Base-by-base conservation (phyloP, 2,113 vertebrate genomes). In the Antennarius striatus region DNA sequence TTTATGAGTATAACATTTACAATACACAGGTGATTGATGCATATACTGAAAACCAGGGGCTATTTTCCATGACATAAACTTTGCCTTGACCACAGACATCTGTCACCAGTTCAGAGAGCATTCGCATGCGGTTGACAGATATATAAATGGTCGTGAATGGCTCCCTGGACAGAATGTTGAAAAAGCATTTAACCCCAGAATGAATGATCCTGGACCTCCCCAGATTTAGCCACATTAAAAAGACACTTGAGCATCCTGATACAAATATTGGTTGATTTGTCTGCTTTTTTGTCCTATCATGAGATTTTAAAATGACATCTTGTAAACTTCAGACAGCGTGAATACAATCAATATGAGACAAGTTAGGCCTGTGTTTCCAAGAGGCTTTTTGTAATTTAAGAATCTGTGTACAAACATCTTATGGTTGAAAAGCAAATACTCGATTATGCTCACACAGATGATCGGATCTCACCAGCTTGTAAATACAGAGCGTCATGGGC, bases 331-430 rank as follows among this genome's bases (percentile, higher is more conserved):
- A 85, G 77, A 81, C 73, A n/a, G 84, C 68, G 71, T 75, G 77
- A 86, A 88, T 53, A 82, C 89, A 90, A 89, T 90, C 88, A 89
- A 79, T 85, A 83, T 50, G 82, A 83, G 81, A 73, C 62, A 78
- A 84, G 79, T 84, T 77, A 67, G 73, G 80, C 77, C 80, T 76
- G 66, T 79, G 85, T 88, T 91, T 90, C 84, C 84, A 81, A 65
- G 80, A 87, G 71, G 69, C 86, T 88, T 86, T 86, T 84, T 88
- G 90, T 88, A 91, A 90, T 85, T 81, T 84, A 85, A 91, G 86
- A 89, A 63, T 80, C 80, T 89, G 89, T 90, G 86, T 88, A 91
- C 87, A 91, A 90, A 91, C 86, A 89, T 84, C 70, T 83, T 85
- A 87, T 88, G 88, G 89, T 84, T 86, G 89, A 86, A 88, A 83